These are phyloP conservation scores for Thryonomys swinderianus DNA, from an alignment of 2,113 vertebrate species.

Conservation along the genomic window DNA sequence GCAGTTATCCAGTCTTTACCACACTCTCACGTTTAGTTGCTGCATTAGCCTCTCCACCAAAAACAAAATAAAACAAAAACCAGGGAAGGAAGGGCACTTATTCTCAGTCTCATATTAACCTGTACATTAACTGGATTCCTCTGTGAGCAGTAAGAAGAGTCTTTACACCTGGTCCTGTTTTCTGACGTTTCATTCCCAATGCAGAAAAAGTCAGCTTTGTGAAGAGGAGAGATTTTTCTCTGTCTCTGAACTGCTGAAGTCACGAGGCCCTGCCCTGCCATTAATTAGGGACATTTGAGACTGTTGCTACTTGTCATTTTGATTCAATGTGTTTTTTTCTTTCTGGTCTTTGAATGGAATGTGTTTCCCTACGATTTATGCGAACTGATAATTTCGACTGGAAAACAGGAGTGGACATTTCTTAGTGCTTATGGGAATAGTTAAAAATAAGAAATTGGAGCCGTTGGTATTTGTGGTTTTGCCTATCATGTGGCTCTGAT, in stretches of 20 bases:
- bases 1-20: not conserved
- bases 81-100: not conserved
- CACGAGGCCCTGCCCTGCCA: not conserved
- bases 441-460: constrained; percentile 58
- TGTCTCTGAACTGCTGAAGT: not conserved
- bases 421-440: constrained; percentile 44
- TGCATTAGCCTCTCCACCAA: not conserved
- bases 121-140: not conserved
- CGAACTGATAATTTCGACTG: constrained; percentile 44
- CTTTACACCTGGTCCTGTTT: not conserved
- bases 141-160: not conserved
- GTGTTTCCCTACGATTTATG: not conserved
- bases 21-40: not conserved
- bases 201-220: no score
- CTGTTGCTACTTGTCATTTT: not conserved
- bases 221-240: not conserved
- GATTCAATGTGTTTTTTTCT: not conserved
- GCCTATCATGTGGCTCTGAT: constrained; percentile 40
- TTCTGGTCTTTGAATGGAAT: not conserved
- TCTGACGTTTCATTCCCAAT: not conserved
- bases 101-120: not conserved
- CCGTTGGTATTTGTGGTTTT: constrained; percentile 49
- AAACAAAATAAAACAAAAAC: not conserved
- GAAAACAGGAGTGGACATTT: constrained; percentile 52
- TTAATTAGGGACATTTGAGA: not conserved